Percentiles rank a stretch among this genome's conserved stretches.
phyloP scores from a whole-genome alignment of 2,888 invertebrate genomes.

The Liposcelis brunnea region DNA sequence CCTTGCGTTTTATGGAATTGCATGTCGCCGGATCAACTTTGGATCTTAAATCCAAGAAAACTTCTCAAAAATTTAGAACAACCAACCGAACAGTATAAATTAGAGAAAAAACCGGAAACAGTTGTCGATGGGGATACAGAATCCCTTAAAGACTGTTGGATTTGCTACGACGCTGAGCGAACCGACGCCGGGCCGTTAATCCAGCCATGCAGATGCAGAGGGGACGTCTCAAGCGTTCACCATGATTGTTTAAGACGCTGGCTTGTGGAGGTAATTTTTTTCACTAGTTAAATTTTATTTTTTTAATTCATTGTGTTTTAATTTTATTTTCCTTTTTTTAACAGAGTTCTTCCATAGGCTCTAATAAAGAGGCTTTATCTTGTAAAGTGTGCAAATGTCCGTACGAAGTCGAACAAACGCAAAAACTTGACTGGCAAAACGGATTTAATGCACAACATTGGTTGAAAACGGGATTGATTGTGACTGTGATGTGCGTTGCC shows the following conservation, averaged over 20 bases:
- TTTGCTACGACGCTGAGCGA: conserved; percentile 73
- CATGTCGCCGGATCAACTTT: conserved; percentile 81
- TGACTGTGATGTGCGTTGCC: conserved; percentile 59
- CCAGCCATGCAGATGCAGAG: conserved; percentile 76
- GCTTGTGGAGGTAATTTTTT: conserved; percentile 59
- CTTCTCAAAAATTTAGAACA: conserved; percentile 34
- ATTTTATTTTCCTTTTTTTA: conserved; percentile 20
- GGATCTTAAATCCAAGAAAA: conserved; percentile 83
- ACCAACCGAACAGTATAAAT: conserved; percentile 19
- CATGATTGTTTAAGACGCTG: conserved; percentile 79
- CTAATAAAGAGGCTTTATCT: conserved; percentile 43
- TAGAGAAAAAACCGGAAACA: conserved; percentile 20
- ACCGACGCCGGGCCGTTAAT: conserved; percentile 61
- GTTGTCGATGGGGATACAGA: conserved; percentile 30
- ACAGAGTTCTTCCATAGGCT: conserved; percentile 38
- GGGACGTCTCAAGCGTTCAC: conserved; percentile 83
- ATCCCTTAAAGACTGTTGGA: conserved; percentile 70
- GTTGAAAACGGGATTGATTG: conserved; percentile 63
- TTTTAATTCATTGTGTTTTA: conserved; percentile 10
- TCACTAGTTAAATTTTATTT: conserved; percentile 6
- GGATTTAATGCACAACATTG: conserved; percentile 71
- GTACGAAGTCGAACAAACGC: conserved; percentile 61
- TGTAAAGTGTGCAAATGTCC: conserved; percentile 76
- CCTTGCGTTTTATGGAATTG: conserved; percentile 94
- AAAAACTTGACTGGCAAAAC: conserved; percentile 64